phyloP scores from a whole-genome alignment of 2,888 invertebrate species.

The Linnaemya vulpina region DNA sequence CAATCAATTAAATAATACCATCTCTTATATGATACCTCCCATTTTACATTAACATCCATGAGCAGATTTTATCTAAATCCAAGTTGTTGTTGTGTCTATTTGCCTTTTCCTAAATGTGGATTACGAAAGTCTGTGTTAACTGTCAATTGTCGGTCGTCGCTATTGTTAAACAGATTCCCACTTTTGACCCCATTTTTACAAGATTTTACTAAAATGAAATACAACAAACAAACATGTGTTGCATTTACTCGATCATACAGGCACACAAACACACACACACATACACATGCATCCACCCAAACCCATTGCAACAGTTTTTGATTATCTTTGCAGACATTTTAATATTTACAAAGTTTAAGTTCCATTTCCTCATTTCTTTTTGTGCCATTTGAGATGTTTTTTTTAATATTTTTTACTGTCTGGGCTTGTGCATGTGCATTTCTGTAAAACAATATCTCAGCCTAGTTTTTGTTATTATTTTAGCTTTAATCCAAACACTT shows the following conservation, averaged over 20 bases:
- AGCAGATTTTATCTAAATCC: neutral
- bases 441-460: conserved; percentile 16
- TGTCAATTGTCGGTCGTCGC: conserved; percentile 42
- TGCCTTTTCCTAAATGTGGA: neutral
- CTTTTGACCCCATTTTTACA: conserved; percentile 66
- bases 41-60: neutral
- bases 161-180: conserved; percentile 63
- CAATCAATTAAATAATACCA: neutral
- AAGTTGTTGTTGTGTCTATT: neutral
- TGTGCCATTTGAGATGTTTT: conserved; percentile 19
- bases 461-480: conserved; percentile 32
- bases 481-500: conserved; percentile 19
- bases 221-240: neutral
- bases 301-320: conserved; percentile 29
- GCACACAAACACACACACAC: neutral
- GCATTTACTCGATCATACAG: neutral
- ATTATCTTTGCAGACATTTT: conserved; percentile 54
- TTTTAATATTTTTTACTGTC: neutral
- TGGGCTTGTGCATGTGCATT: neutral
- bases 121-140: conserved; percentile 40
- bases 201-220: conserved; percentile 35
- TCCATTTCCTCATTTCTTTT: conserved; percentile 68
- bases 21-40: conserved; percentile 14
- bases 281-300: neutral
- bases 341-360: conserved; percentile 52